Base-by-base conservation (phyloP, 2,113 vertebrate species). In the Percina caprodes region DNA sequence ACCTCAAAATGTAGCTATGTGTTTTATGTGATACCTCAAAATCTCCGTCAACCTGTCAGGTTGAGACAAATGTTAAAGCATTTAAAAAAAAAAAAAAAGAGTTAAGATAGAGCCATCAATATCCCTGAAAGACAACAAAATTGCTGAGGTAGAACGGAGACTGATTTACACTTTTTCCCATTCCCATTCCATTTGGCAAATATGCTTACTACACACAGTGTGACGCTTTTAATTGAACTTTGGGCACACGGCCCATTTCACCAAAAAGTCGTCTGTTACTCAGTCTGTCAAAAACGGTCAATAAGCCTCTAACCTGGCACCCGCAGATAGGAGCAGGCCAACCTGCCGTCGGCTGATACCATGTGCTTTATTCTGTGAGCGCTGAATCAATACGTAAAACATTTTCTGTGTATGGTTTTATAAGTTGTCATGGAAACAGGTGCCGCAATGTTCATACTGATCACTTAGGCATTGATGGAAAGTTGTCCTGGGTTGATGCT, bases 161-260 rank as follows among this genome's bases (percentile, higher is more conserved):
- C 74, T 68, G 75, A 82, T 87, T 85, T 79, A 69, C 55, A 77
- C 61, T 76, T 80, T 79, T 63, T 69, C 48, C 61, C 66, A 83
- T 30, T 30, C 30, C 30, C 30, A 30, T 30, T 30, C 62, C 46
- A 72, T 83, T 92, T 93, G 92, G 90, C 89, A 80, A 86, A 92
- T 70, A 76, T 72, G 63, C 70, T 35, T 51, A 62, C 58, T 67
- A 68, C 84, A 85, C 90, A 87, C 87, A 86, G 93, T 79, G 80
- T 68, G 87, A 51, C 42, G 55, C 79, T 89, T 90, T 84, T 90
- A 91, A 93, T 92, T 94, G 91, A 92, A 92, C 92, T 92, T 88
- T 69, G 77, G 92, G 93, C 88, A 69, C 13, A 13, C 2, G 8
- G 86, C 92, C 93, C 81, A 59, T 86, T 88, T 79, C 33, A 42